phyloP scores from a whole-genome alignment of 2,113 vertebrate genomes.

The Vulpes ferrilata region DNA sequence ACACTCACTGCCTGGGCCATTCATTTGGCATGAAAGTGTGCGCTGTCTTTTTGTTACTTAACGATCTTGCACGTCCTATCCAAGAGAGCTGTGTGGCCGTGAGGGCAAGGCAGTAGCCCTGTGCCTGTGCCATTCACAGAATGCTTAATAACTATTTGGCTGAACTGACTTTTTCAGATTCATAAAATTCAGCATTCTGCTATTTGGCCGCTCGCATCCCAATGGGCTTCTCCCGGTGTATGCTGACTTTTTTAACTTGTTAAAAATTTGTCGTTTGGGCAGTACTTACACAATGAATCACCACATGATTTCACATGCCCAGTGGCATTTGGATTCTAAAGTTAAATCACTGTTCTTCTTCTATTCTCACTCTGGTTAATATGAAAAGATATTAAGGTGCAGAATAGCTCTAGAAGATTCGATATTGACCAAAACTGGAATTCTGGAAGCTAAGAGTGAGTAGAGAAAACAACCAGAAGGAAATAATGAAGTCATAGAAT shows the following conservation, averaged over 20 bases:
- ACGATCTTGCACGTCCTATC: background rate
- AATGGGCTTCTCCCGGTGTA: background rate
- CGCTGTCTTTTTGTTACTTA: background rate
- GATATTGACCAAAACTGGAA: background rate
- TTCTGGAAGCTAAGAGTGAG: background rate
- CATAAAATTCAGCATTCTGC: conserved; percentile 20
- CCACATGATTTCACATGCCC: background rate
- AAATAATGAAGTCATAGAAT: background rate
- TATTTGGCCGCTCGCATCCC: background rate
- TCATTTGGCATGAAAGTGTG: background rate
- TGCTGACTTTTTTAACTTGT: background rate
- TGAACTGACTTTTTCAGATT: background rate
- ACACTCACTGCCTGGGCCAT: background rate
- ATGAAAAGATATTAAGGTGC: background rate
- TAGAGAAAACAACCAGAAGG: background rate
- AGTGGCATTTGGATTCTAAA: background rate
- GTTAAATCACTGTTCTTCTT: background rate
- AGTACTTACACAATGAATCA: background rate
- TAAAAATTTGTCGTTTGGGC: background rate
- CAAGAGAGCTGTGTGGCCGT: background rate
- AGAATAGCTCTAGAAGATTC: background rate
- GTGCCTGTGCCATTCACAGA: background rate
- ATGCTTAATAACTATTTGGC: background rate
- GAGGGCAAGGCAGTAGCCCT: background rate
- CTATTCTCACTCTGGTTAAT: background rate